Percentiles rank a stretch among this genome's conserved stretches.
Conservation (phyloP, 1,140 invertebrate genomes). For the Ceratina calcarata region DNA sequence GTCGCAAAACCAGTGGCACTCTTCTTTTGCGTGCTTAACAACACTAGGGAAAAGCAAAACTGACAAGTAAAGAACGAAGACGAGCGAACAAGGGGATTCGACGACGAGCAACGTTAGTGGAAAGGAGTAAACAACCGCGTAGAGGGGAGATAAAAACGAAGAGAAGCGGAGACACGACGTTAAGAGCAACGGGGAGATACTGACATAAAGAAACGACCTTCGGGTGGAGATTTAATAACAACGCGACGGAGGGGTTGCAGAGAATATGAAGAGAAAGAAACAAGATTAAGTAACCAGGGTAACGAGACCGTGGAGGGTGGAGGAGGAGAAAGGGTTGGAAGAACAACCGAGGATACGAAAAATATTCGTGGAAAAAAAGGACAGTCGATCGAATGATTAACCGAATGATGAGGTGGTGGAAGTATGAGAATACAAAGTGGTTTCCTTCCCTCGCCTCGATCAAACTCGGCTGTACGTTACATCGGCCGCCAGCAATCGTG, state of each 20-base stretch:
- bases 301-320: background rate
- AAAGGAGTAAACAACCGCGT: background rate
- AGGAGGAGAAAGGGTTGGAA: too few species aligned
- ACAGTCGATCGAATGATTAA: constrained; percentile 25
- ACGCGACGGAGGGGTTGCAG: background rate
- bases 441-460: constrained; percentile 15
- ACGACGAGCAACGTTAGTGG: background rate
- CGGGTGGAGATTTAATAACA: constrained; percentile 10
- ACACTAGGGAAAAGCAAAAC: background rate
- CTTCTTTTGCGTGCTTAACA: background rate
- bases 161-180: background rate
- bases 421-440: constrained; percentile 57
- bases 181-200: background rate
- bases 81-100: background rate
- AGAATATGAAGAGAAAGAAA: constrained; percentile 23
- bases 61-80: background rate
- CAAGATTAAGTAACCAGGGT: constrained; percentile 13
- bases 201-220: background rate
- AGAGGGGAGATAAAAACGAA: too few species aligned
- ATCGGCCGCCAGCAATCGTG: constrained; percentile 39
- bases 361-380: background rate
- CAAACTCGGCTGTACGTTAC: constrained; percentile 41
- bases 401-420: constrained; percentile 39
- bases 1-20: background rate
- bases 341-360: background rate